phyloP scores from a whole-genome alignment of 2,888 invertebrate species.

The Acanthosepion esculentum region DNA sequence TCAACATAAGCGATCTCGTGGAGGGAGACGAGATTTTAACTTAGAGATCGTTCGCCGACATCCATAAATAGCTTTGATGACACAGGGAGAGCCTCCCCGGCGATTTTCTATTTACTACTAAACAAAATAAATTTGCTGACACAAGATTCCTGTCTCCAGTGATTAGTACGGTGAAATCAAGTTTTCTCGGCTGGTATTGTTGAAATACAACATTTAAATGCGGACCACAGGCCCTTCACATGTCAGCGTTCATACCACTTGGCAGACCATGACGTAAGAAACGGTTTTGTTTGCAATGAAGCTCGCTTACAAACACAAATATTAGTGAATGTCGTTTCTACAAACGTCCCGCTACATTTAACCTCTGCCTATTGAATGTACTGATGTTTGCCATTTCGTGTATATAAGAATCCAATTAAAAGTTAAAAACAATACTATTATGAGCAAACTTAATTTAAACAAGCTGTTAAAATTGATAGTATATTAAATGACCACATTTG shows the following conservation, averaged over 20 bases:
- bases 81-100: too few species aligned
- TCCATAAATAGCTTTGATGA: background rate
- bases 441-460: too few species aligned
- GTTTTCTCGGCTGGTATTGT: background rate
- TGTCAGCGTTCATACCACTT: background rate
- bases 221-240: background rate
- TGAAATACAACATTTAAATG: background rate
- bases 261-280: background rate
- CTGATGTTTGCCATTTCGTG: background rate
- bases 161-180: background rate
- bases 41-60: background rate
- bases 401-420: background rate
- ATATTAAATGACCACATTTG: background rate
- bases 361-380: background rate
- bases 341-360: background rate
- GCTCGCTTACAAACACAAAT: background rate
- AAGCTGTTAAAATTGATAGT: too few species aligned
- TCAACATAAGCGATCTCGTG: background rate
- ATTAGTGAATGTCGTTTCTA: background rate
- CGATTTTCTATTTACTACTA: background rate
- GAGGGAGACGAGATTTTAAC: background rate
- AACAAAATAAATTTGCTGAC: conserved; percentile 33
- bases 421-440: background rate
- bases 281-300: background rate
- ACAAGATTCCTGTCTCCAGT: background rate